phyloP scores from a whole-genome alignment of 2,888 invertebrate species.

The Orthosia gracilis region DNA sequence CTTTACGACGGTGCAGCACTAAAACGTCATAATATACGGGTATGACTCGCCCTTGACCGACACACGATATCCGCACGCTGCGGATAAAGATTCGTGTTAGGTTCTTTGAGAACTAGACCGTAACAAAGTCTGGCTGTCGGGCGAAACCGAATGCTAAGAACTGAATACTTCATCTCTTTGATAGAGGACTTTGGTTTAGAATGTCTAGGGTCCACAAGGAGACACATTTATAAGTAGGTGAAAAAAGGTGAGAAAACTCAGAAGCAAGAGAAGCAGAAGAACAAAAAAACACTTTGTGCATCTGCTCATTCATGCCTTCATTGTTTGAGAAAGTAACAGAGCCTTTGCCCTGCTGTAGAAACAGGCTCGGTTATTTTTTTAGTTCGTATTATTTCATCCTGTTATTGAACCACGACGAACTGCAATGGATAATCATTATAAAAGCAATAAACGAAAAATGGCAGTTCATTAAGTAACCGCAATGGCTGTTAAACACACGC shows the following conservation, averaged over 20 bases:
- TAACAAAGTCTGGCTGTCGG: not conserved
- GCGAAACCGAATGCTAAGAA: not conserved
- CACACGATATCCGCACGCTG: conserved; percentile 11
- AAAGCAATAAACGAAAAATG: not conserved
- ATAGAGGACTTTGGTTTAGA: too few relatives aligned
- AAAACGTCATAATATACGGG: conserved; percentile 45
- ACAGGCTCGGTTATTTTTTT: too few relatives aligned
- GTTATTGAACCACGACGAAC: not conserved
- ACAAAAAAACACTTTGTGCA: too few relatives aligned
- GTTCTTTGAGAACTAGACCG: conserved; percentile 14
- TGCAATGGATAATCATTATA: not conserved
- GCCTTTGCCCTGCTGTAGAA: too few relatives aligned
- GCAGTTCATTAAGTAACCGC: not conserved
- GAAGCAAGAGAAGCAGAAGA: not conserved
- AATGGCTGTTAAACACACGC: not conserved
- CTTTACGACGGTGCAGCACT: conserved; percentile 47
- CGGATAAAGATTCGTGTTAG: conserved; percentile 16
- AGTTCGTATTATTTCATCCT: too few relatives aligned
- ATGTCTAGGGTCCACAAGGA: too few relatives aligned
- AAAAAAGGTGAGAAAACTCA: not conserved
- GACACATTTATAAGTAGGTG: not conserved
- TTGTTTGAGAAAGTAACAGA: too few relatives aligned
- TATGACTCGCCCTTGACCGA: conserved; percentile 45
- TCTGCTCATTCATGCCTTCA: too few relatives aligned
- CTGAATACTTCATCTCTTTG: too few relatives aligned